A percentile compares a stretch with the other conserved stretches of the same genome.
phyloP scores from a whole-genome alignment of 2,797 vertebrate species.

The Enteromius thamalakanensis region DNA sequence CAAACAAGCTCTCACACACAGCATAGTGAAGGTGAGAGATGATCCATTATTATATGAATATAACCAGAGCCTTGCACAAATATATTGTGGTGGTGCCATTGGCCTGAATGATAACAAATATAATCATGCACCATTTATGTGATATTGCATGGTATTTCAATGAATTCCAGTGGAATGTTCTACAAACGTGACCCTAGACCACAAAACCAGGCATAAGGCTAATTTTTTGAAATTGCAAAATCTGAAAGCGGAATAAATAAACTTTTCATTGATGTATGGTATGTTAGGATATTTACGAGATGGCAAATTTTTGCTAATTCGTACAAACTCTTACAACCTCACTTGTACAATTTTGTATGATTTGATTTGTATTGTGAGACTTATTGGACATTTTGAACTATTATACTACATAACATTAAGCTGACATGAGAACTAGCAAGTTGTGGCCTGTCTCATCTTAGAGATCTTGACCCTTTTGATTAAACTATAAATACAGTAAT shows the following conservation, averaged over 20 bases:
- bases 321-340: too few relatives aligned
- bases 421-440: not conserved
- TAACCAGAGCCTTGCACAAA: not conserved
- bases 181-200: not conserved
- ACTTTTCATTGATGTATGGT: too few relatives aligned
- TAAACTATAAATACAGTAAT: slow-evolving; percentile 1
- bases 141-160: not conserved
- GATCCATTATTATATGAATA: not conserved
- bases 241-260: too few relatives aligned
- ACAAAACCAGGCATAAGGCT: too few relatives aligned
- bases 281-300: too few relatives aligned
- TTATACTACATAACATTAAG: not conserved
- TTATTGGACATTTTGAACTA: not conserved
- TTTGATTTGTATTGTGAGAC: not conserved
- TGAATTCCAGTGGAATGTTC: not conserved
- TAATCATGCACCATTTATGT: not conserved
- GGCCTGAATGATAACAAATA: not conserved
- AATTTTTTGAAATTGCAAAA: too few relatives aligned
- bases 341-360: too few relatives aligned
- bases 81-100: not conserved
- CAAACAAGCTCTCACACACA: slow-evolving; percentile 12
- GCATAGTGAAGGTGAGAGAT: not conserved
- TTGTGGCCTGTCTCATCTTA: not conserved
- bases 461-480: not conserved
- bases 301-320: too few relatives aligned